These are phyloP conservation scores for Caloenas nicobarica DNA, from an alignment of 2,113 vertebrate genomes.

Conservation along the genomic window DNA sequence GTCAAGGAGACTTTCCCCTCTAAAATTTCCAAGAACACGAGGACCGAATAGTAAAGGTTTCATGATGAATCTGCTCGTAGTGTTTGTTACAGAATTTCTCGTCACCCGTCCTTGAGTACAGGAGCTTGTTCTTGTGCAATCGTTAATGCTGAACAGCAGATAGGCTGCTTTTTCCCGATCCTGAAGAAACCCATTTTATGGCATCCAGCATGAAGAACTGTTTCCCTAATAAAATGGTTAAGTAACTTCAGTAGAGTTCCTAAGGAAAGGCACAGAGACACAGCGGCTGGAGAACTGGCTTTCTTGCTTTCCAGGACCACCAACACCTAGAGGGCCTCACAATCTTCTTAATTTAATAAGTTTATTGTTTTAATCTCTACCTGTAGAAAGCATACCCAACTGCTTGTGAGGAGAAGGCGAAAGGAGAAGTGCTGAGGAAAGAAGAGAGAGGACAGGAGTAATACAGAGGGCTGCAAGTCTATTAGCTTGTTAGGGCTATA, in stretches of 20 bases:
- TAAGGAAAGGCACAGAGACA: not conserved
- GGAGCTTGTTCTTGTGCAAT: conserved; percentile 10
- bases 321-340: not conserved
- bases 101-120: not conserved
- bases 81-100: conserved; percentile 19
- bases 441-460: not conserved
- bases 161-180: conserved; percentile 20
- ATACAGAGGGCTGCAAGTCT: not conserved
- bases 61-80: conserved; percentile 40
- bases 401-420: not conserved
- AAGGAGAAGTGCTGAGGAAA: not conserved
- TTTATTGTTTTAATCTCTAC: not conserved
- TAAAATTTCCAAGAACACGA: conserved; percentile 63
- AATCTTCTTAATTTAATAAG: not conserved
- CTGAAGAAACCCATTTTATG: conserved; percentile 35
- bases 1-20: conserved; percentile 56
- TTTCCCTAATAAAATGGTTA: not conserved
- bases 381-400: not conserved
- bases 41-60: not conserved
- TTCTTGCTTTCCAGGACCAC: not conserved
- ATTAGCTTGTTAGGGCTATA: not conserved
- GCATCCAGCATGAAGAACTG: not conserved
- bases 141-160: not conserved
- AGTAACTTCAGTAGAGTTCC: not conserved
- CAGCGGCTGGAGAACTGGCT: not conserved